Conservation (phyloP, 1,140 invertebrate species). For the Diabrotica virgifera region DNA sequence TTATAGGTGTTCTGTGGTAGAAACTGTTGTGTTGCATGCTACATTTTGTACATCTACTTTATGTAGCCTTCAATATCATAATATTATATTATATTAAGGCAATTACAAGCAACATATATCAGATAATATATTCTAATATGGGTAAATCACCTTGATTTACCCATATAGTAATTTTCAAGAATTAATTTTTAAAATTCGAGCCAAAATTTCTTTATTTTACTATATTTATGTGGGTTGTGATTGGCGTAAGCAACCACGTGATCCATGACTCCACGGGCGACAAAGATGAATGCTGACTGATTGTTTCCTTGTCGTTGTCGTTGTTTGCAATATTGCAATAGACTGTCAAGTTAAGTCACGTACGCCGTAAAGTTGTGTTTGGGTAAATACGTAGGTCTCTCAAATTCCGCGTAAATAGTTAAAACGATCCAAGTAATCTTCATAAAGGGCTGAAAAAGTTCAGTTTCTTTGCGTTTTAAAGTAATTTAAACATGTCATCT, state of each 20-base stretch:
- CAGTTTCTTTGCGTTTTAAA: slow-evolving; percentile 18
- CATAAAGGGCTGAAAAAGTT: slow-evolving; percentile 1
- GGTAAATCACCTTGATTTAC: too few species aligned
- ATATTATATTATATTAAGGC: neutral
- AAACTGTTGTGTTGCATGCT: too few species aligned
- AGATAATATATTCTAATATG: too few species aligned
- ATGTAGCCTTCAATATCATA: neutral
- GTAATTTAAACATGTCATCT: slow-evolving; percentile 41
- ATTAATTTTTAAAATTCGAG: too few species aligned
- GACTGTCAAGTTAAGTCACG: slow-evolving; percentile 28
- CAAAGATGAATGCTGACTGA: slow-evolving; percentile 27
- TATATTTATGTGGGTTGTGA: slow-evolving; percentile 10
- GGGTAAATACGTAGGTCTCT: slow-evolving; percentile 1
- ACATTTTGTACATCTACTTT: neutral
- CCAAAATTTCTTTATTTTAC: neutral
- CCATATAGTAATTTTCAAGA: too few species aligned
- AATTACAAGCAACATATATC: too few species aligned
- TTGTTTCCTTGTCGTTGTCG: slow-evolving; percentile 9
- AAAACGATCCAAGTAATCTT: neutral
- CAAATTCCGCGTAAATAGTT: slow-evolving; percentile 16
- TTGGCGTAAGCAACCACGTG: slow-evolving; percentile 9
- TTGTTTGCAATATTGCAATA: slow-evolving; percentile 13
- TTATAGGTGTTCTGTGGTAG: too few species aligned
- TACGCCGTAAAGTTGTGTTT: slow-evolving; percentile 20
- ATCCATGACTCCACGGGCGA: neutral